These are phyloP conservation scores for Andricus quercusramuli DNA, from an alignment of 2,888 invertebrate species.

Conservation along the genomic window DNA sequence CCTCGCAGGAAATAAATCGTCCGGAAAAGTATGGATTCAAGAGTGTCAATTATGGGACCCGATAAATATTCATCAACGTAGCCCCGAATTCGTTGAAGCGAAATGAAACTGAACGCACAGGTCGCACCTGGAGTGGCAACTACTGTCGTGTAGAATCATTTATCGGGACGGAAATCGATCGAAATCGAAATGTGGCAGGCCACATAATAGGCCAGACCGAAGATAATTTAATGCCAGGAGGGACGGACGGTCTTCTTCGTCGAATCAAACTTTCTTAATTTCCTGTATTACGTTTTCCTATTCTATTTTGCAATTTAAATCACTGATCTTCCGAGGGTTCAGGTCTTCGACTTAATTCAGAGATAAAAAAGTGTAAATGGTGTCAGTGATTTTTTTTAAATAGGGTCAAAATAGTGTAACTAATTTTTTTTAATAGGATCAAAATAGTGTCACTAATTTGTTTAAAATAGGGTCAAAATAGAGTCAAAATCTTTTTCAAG, in stretches of 20 bases:
- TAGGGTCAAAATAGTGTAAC: too few species aligned
- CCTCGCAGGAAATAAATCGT: not conserved
- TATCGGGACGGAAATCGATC: slow-evolving; percentile 47
- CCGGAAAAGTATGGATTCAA: not conserved
- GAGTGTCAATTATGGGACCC: not conserved
- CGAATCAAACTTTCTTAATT: slow-evolving; percentile 64
- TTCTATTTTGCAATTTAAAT: slow-evolving; percentile 30
- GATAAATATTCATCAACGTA: slow-evolving; percentile 2
- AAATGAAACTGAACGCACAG: not conserved
- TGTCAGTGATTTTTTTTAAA: too few species aligned
- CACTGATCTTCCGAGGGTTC: not conserved
- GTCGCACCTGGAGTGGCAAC: slow-evolving; percentile 11
- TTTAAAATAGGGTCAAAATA: too few species aligned
- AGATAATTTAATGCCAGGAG: slow-evolving; percentile 48
- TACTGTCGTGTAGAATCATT: slow-evolving; percentile 42
- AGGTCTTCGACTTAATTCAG: too few species aligned
- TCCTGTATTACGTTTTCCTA: slow-evolving; percentile 58
- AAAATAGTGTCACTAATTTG: too few species aligned
- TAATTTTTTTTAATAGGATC: too few species aligned
- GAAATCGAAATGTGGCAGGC: slow-evolving; percentile 50
- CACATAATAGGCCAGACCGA: slow-evolving; percentile 44
- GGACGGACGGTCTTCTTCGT: slow-evolving; percentile 43
- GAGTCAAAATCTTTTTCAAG: too few species aligned
- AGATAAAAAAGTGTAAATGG: too few species aligned
- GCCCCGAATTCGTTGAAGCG: not conserved